A percentile compares a stretch with the other conserved stretches of the same genome.
Evolutionary conservation across 1,140 invertebrate genomes (phyloP).

Genomic region (Zaprionus taronus): DNA sequence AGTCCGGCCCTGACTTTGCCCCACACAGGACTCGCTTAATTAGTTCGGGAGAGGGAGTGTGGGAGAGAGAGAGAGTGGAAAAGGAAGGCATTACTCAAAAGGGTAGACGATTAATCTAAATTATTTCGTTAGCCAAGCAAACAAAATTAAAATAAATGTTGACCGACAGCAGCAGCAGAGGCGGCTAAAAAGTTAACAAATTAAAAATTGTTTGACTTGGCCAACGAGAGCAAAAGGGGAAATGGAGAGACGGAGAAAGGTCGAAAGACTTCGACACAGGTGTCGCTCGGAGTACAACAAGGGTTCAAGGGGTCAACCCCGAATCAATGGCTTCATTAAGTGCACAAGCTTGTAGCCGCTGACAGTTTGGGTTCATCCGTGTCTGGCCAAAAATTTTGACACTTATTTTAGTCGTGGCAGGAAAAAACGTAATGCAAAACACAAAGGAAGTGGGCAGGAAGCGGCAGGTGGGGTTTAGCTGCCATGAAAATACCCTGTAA

Average conservation of each 20-base stretch:
- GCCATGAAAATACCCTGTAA: neutral
- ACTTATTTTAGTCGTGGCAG: neutral
- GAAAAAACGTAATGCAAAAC: neutral
- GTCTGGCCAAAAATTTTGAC: neutral
- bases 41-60: slow-evolving; percentile 34
- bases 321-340: slow-evolving; percentile 62
- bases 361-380: neutral
- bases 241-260: neutral
- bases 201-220: slow-evolving; percentile 61
- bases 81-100: slow-evolving; percentile 13
- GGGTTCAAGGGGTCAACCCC: slow-evolving; percentile 54
- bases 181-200: slow-evolving; percentile 63
- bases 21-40: slow-evolving; percentile 55
- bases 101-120: slow-evolving; percentile 66
- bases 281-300: slow-evolving; percentile 21
- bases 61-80: neutral
- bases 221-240: neutral
- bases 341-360: slow-evolving; percentile 21
- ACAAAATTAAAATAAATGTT: slow-evolving; percentile 76
- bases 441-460: neutral
- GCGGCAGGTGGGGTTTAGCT: neutral
- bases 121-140: slow-evolving; percentile 71
- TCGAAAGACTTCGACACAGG: slow-evolving; percentile 47
- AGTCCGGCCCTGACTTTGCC: slow-evolving; percentile 13
- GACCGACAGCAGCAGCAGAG: slow-evolving; percentile 34